Evolutionary conservation across 2,888 invertebrate species (phyloP), one percentile per base, ranked within the genome.

Genomic region (Meloe dianella): DNA sequence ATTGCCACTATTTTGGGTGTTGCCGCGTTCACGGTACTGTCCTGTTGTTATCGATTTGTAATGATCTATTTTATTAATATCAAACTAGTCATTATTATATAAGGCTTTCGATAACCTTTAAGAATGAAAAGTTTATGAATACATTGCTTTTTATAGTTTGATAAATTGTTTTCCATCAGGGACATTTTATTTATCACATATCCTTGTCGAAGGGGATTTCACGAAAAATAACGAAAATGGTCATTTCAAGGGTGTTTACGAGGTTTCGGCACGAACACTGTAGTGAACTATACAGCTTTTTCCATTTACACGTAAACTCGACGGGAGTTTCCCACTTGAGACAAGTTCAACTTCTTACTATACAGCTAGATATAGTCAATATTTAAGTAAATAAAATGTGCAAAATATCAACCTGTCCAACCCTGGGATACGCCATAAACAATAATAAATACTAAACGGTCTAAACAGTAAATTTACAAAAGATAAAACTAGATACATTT

Each of bases 391-490:
- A 57, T 63, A 60, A 20, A 41, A 61, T 61, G 63, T 64, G 68
- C 71, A 74, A 67, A 67, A 68, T 74, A 74, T 74, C 73, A 73
- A 74, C 71, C 73, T 74, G 73, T 73, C 70, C 71, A 70, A 65
- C 65, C 65, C 35, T 61, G 62, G 66, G 69, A 67, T 61, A 61
- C 61, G 58, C 51, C 63, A 69, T 73, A 75, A 77, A 74, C 72
- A 69, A 77, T 76, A 79, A 78, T 77, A 80, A 80, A 78, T 78
- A 76, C 76, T 80, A 80, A 81, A 83, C 77, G 79, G 78, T 78
- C 78, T 81, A 81, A 83, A 82, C 82, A 82, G 79, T 82, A 83
- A 83, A 83, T 83, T 82, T 82, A 82, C 81, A 81, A 79, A 79
- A 83, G 82, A 83, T 82, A 83, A 81, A 81, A 77, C 70, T 73